Percentiles rank a stretch among this genome's conserved stretches.
Evolutionary conservation across 2,888 invertebrate genomes (phyloP).

Genomic region (Synanthedon tipuliformis): DNA sequence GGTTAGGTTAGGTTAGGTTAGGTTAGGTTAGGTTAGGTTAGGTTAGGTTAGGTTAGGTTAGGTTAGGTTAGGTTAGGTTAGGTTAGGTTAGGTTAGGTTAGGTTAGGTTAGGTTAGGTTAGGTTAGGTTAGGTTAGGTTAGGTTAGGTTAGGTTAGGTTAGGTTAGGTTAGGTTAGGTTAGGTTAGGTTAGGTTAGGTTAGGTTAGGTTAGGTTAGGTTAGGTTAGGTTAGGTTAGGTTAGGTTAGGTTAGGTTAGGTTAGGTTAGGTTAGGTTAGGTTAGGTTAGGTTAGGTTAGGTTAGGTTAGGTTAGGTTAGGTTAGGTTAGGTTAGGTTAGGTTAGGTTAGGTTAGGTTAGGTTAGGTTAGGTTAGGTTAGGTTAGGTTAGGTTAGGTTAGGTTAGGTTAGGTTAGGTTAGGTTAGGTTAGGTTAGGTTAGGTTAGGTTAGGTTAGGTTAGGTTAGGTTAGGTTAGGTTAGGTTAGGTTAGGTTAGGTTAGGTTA

Average conservation of each 20-base stretch:
- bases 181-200: conserved; percentile 1
- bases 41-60: conserved; percentile 9
- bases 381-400: conserved; percentile 1
- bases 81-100: conserved; percentile 1
- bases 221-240: conserved; percentile 1
- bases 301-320: conserved; percentile 1
- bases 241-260: conserved; percentile 1
- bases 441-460: conserved; percentile 1
- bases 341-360: conserved; percentile 1
- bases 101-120: conserved; percentile 1
- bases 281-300: conserved; percentile 1
- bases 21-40: conserved; percentile 7
- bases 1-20: conserved; percentile 6
- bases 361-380: conserved; percentile 1
- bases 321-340: conserved; percentile 1
- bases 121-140: conserved; percentile 1
- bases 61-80: conserved; percentile 9
- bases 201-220: conserved; percentile 1
- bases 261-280: conserved; percentile 1
- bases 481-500: conserved; percentile 1
- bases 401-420: conserved; percentile 1
- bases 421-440: conserved; percentile 1
- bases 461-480: conserved; percentile 1
- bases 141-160: conserved; percentile 1
- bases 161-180: conserved; percentile 1